Conservation (phyloP, 2,113 vertebrate genomes). For the Centropus unirufus region DNA sequence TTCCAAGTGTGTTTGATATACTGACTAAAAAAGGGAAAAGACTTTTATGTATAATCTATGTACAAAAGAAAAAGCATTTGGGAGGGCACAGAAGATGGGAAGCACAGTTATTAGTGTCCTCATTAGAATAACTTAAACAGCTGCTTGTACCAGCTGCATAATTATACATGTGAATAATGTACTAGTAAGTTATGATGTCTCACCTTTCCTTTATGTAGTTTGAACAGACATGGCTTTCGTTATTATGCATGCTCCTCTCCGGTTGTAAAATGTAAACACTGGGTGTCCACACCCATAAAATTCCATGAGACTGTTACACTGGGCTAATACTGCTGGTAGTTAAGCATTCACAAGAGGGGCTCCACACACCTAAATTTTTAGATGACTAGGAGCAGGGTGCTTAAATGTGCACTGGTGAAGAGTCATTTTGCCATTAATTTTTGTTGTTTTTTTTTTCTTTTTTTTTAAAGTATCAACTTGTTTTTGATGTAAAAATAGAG, state of each 20-base stretch:
- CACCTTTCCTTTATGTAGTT: slow-evolving; percentile 58
- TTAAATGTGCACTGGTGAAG: rapidly evolving
- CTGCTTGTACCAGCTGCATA: slow-evolving; percentile 64
- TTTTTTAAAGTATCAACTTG: neutral
- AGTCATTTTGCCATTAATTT: rapidly evolving
- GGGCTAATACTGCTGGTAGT: neutral
- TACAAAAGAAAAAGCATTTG: slow-evolving; percentile 78
- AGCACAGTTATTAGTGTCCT: slow-evolving; percentile 62
- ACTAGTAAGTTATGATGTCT: slow-evolving; percentile 64
- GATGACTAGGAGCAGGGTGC: neutral
- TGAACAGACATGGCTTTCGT: slow-evolving; percentile 47
- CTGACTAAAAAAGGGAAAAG: slow-evolving; percentile 69
- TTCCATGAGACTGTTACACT: neutral
- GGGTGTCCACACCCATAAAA: slow-evolving; percentile 32
- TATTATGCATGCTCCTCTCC: slow-evolving; percentile 11
- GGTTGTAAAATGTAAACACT: slow-evolving; percentile 49
- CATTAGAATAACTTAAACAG: slow-evolving; percentile 71
- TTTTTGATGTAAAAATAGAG: neutral
- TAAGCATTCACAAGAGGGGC: neutral
- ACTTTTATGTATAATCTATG: slow-evolving; percentile 79
- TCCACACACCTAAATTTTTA: neutral
- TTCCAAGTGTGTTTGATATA: slow-evolving; percentile 86
- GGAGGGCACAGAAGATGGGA: slow-evolving; percentile 46
- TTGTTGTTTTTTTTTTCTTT: neutral
- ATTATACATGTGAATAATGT: slow-evolving; percentile 71